Evolutionary conservation across 2,888 invertebrate genomes (phyloP).

Genomic region (Apomyelois bistriatella): DNA sequence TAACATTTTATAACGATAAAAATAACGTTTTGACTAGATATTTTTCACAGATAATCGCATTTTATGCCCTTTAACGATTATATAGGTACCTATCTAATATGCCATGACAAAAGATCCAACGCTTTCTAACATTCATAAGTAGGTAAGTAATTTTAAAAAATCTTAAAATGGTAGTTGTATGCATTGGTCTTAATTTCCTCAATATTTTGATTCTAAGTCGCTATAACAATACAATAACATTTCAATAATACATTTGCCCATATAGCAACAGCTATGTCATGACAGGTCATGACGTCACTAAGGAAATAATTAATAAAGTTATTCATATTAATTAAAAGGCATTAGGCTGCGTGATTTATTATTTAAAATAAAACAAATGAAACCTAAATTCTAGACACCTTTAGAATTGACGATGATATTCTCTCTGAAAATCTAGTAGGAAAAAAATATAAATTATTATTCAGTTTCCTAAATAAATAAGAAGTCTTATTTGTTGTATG

Average conservation of each 20-base stretch:
- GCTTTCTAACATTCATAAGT: not conserved
- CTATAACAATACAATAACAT: constrained; percentile 10
- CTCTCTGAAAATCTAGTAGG: constrained; percentile 13
- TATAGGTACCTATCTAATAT: not conserved
- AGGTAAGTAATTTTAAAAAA: not conserved
- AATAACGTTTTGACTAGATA: constrained; percentile 30
- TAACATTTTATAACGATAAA: constrained; percentile 15
- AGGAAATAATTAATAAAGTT: not conserved
- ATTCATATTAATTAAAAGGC: not conserved
- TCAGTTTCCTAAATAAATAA: constrained; percentile 11
- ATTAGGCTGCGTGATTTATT: not conserved
- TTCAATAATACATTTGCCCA: not conserved
- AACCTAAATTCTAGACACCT: constrained; percentile 29
- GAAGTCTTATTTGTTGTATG: constrained; percentile 18
- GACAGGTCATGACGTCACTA: not conserved
- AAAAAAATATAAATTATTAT: constrained; percentile 11
- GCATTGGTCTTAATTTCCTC: constrained; percentile 14
- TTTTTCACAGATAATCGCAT: constrained; percentile 30
- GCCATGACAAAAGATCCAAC: not conserved
- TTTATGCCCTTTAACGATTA: constrained; percentile 30
- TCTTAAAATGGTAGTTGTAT: constrained; percentile 8
- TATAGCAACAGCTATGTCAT: constrained; percentile 3
- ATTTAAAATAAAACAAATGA: not conserved
- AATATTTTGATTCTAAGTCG: not conserved
- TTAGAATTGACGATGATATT: constrained; percentile 39